Percentiles rank a stretch among this genome's conserved stretches.
phyloP scores from a whole-genome alignment of 1,140 invertebrate species.

The Parasteatoda tepidariorum region DNA sequence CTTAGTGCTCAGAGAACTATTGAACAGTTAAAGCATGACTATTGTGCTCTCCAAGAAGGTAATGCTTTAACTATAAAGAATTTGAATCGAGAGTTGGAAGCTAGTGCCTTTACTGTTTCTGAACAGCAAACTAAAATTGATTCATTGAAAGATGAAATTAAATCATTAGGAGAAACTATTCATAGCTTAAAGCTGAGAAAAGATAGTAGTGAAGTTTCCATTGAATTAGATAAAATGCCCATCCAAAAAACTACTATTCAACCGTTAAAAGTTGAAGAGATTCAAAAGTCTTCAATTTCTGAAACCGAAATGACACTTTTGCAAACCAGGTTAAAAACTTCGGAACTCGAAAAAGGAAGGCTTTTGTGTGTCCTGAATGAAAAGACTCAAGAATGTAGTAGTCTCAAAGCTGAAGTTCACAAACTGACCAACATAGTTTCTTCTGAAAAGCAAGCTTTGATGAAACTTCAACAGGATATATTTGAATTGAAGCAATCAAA shows the following conservation, averaged over 20 bases:
- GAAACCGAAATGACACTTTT: constrained; percentile 57
- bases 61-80: background rate
- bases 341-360: constrained; percentile 68
- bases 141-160: constrained; percentile 3
- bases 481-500: constrained; percentile 62
- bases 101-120: background rate
- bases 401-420: constrained; percentile 69
- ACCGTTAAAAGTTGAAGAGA: constrained; percentile 62
- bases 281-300: constrained; percentile 36
- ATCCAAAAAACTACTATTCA: constrained; percentile 64
- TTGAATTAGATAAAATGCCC: constrained; percentile 64
- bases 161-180: background rate
- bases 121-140: constrained; percentile 16
- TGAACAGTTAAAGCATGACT: background rate
- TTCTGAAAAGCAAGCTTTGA: constrained; percentile 67
- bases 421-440: constrained; percentile 68
- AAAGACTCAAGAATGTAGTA: constrained; percentile 69
- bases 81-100: background rate
- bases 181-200: background rate
- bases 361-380: constrained; percentile 70
- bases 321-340: constrained; percentile 21
- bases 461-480: constrained; percentile 69
- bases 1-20: background rate
- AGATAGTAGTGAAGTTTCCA: constrained; percentile 13
- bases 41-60: background rate